Evolutionary conservation across 2,113 vertebrate genomes (phyloP).

Genomic region (Saimiri boliviensis): DNA sequence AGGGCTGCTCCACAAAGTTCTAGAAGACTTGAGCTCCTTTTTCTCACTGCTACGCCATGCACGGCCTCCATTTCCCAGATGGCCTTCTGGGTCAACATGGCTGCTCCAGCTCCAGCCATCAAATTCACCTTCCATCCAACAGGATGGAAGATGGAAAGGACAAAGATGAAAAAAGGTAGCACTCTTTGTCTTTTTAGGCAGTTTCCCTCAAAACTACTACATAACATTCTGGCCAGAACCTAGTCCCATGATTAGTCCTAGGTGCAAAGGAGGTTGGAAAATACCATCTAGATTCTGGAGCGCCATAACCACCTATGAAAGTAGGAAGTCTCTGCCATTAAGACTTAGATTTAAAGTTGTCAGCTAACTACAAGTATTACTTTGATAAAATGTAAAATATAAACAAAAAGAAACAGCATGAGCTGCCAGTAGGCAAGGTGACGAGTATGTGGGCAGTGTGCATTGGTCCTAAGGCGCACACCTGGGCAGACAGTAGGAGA

Average conservation of each 20-base stretch:
- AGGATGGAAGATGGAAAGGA: not conserved
- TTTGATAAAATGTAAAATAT: not conserved
- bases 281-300: not conserved
- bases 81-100: not conserved
- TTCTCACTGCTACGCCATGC: not conserved
- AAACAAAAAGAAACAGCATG: not conserved
- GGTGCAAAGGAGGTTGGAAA: not conserved
- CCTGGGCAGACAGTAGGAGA: not conserved
- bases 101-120: constrained; percentile 32
- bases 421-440: not conserved
- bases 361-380: not conserved
- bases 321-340: not conserved
- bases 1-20: not conserved
- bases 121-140: not conserved
- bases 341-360: not conserved
- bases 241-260: not conserved
- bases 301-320: not conserved
- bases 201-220: not conserved
- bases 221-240: not conserved
- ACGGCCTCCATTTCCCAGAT: not conserved
- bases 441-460: not conserved
- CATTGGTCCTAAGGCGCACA: not conserved
- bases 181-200: not conserved
- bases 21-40: not conserved
- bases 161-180: not conserved